These are phyloP conservation scores for Perithous albicinctus DNA, from an alignment of 2,888 invertebrate species.

Conservation along the genomic window DNA sequence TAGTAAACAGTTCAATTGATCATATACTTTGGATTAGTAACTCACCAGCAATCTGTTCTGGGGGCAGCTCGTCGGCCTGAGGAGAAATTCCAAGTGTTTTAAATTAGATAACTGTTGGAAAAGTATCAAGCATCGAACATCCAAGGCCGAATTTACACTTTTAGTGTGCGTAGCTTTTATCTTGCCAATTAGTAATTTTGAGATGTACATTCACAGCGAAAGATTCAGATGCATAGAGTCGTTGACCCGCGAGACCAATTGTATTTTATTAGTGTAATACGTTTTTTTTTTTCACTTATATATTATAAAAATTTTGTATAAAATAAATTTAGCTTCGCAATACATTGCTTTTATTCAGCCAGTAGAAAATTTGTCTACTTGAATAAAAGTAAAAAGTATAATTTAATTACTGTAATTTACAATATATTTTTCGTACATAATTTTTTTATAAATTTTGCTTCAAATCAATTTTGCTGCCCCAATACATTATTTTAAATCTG, in stretches of 20 bases:
- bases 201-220: slow-evolving; percentile 26
- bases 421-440: neutral
- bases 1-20: neutral
- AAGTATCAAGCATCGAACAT: slow-evolving; percentile 48
- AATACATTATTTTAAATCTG: slow-evolving; percentile 8
- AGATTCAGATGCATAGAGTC: slow-evolving; percentile 40
- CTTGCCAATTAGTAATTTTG: slow-evolving; percentile 63
- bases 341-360: neutral
- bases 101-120: slow-evolving; percentile 39
- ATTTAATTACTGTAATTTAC: neutral
- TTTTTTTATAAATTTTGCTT: slow-evolving; percentile 14
- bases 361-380: no score
- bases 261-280: neutral
- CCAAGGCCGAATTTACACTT: slow-evolving; percentile 55
- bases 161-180: slow-evolving; percentile 45
- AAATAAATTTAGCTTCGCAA: slow-evolving; percentile 35
- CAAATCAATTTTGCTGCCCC: slow-evolving; percentile 31
- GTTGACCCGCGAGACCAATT: slow-evolving; percentile 23
- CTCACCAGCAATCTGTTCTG: slow-evolving; percentile 96
- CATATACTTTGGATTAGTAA: slow-evolving; percentile 70
- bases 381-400: no score
- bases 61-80: slow-evolving; percentile 95
- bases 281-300: neutral
- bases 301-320: slow-evolving; percentile 12
- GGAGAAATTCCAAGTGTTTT: slow-evolving; percentile 77